phyloP scores from a whole-genome alignment of 2,797 vertebrate species.

The Phoxinus dragarum region DNA sequence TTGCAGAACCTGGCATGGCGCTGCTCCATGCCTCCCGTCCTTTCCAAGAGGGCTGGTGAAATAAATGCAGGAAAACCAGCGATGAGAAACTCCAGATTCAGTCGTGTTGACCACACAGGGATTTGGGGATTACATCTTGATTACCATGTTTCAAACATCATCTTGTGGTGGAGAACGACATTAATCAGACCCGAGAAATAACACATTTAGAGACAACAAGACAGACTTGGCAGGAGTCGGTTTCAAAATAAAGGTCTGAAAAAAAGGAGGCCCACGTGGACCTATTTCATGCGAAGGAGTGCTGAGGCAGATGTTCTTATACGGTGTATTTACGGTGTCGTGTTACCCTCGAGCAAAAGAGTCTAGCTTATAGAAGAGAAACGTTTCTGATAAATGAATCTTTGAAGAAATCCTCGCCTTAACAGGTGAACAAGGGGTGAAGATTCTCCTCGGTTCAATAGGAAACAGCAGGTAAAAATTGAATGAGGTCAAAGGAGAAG shows the following conservation, averaged over 20 bases:
- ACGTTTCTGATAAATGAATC: background rate
- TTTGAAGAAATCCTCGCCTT: background rate
- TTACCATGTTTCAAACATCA: constrained; percentile 79
- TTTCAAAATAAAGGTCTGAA: constrained; percentile 43
- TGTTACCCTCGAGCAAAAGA: background rate
- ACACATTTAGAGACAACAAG: constrained; percentile 54
- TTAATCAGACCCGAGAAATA: constrained; percentile 62
- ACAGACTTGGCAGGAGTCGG: constrained; percentile 39
- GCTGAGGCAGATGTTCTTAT: constrained; percentile 34
- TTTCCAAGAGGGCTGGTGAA: constrained; percentile 52
- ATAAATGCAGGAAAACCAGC: constrained; percentile 37
- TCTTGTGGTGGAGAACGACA: constrained; percentile 63
- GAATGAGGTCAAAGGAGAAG: constrained; percentile 69
- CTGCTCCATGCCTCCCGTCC: constrained; percentile 48
- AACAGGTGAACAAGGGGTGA: constrained; percentile 14
- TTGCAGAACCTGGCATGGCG: constrained; percentile 62
- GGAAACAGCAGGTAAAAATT: constrained; percentile 79
- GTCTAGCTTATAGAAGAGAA: background rate
- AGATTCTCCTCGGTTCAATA: constrained; percentile 70
- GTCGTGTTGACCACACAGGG: constrained; percentile 71
- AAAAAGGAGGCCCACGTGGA: constrained; percentile 27
- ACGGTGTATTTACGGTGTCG: constrained; percentile 4
- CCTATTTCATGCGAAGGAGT: constrained; percentile 3
- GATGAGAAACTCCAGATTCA: constrained; percentile 65
- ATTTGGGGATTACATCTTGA: constrained; percentile 71